phyloP scores from a whole-genome alignment of 2,888 invertebrate genomes.

The Cheilosia urbana region DNA sequence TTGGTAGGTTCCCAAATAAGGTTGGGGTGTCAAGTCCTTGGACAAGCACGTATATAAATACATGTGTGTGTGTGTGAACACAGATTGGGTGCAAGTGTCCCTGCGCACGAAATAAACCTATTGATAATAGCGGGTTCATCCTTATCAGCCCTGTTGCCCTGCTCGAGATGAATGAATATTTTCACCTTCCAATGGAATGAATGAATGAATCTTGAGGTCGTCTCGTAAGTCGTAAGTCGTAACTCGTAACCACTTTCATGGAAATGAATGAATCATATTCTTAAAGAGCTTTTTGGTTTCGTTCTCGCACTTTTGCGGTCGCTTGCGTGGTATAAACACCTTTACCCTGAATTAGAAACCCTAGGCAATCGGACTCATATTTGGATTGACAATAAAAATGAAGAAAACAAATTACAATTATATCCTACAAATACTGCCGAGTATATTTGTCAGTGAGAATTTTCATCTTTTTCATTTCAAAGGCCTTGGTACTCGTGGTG shows the following conservation, averaged over 20 bases:
- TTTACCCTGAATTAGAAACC: not conserved
- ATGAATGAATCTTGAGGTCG: not conserved
- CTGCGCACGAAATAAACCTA: constrained; percentile 19
- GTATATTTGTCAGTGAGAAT: not conserved
- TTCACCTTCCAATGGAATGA: constrained; percentile 34
- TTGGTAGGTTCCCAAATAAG: constrained; percentile 5
- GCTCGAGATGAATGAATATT: constrained; percentile 31
- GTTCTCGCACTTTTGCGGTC: constrained; percentile 2
- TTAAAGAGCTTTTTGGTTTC: constrained; percentile 19
- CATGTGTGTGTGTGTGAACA: not conserved
- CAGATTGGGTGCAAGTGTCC: constrained; percentile 33
- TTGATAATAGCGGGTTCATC: constrained; percentile 40
- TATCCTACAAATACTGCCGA: not conserved
- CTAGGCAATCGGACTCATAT: too few relatives aligned
- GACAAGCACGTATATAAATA: not conserved
- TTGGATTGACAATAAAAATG: not conserved
- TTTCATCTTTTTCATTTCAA: constrained; percentile 21
- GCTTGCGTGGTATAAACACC: not conserved
- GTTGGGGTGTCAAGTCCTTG: not conserved
- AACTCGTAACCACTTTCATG: constrained; percentile 24
- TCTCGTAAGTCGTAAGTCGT: constrained; percentile 1
- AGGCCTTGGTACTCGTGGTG: constrained; percentile 12
- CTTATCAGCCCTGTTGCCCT: constrained; percentile 55
- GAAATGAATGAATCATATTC: not conserved
- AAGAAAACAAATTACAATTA: not conserved